Evolutionary conservation across 2,888 invertebrate species (phyloP), one percentile per base, ranked within the genome.

Genomic region (Troglohyphantes excavatus): DNA sequence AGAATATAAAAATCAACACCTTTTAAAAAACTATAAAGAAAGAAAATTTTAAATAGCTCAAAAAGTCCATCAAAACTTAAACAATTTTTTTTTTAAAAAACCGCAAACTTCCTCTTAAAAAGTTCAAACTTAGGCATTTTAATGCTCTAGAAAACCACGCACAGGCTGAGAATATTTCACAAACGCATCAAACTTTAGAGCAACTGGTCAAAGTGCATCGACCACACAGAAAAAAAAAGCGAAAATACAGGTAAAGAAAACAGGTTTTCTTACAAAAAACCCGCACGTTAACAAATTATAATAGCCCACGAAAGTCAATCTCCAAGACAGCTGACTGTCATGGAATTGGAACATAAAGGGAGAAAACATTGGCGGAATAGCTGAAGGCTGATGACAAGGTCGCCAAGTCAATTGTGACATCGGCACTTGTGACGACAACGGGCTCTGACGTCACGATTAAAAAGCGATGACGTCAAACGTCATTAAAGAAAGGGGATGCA

Each of bases 341-440:
- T 3, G 27, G 5, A 43, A 26, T 23, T 13, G 23, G 17, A 27
- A 39, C 33, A 70, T 29, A 68, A 84, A 46, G 53, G 46, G 19
- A 21, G 13, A 21, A 63, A 67, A 23, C 61, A 19, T n/a, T 7
- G 39, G 39, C 43, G 73, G 46, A 84, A 84, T 61, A 26, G 59
- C 76, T 59, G 78, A 85, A 87, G 87, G 87, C 87, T 87, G 87
- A 26, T 73, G 87, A 87, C 87, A 87, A 87, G 87, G 87, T 87
- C 87, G 72, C 23, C 29, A 43, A 39, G 61, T 59, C 67, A 46
- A 19, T 39, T 7, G 39, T 43, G 73, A 29, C 63, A 39, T n/a
- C 61, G 43, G 53, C 70, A n/a, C 70, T 68, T 21, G 65, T 86
- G 78, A 86, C 86, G 79, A 72, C 87, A 81, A 23, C n/a, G 61